Evolutionary conservation across 2,888 invertebrate species (phyloP).

Genomic region (Synergus umbraculus): DNA sequence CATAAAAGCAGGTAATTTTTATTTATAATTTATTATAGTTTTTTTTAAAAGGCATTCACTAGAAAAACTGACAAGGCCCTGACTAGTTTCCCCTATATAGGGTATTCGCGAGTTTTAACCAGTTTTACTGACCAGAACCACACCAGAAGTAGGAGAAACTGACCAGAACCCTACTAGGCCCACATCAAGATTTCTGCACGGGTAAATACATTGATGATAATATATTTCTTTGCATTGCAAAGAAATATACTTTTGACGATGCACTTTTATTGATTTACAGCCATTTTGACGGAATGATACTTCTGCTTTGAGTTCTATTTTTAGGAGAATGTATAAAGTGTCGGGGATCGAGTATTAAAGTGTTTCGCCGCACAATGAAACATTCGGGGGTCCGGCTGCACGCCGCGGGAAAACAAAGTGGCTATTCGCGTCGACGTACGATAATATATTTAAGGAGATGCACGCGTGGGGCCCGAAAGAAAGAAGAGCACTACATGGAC

Average conservation of each 20-base stretch:
- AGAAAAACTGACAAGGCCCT: too few species aligned
- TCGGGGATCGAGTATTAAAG: background rate
- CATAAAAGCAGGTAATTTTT: too few species aligned
- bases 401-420: conserved; percentile 63
- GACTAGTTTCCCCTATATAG: too few species aligned
- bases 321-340: background rate
- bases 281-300: background rate
- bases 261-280: background rate
- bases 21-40: too few species aligned
- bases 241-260: too few species aligned
- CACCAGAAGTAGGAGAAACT: too few species aligned
- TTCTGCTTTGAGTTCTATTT: background rate
- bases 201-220: background rate
- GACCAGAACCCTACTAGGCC: too few species aligned
- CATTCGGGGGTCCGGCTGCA: conserved; percentile 29
- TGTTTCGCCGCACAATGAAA: conserved; percentile 21
- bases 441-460: conserved; percentile 66
- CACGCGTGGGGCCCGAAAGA: conserved; percentile 64
- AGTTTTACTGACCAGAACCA: too few species aligned
- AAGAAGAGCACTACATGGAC: conserved; percentile 61
- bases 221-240: too few species aligned
- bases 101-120: too few species aligned
- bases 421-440: conserved; percentile 63
- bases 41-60: too few species aligned
- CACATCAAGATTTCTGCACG: too few species aligned